phyloP scores from a whole-genome alignment of 2,113 vertebrate genomes.

The Coregonus clupeaformis region DNA sequence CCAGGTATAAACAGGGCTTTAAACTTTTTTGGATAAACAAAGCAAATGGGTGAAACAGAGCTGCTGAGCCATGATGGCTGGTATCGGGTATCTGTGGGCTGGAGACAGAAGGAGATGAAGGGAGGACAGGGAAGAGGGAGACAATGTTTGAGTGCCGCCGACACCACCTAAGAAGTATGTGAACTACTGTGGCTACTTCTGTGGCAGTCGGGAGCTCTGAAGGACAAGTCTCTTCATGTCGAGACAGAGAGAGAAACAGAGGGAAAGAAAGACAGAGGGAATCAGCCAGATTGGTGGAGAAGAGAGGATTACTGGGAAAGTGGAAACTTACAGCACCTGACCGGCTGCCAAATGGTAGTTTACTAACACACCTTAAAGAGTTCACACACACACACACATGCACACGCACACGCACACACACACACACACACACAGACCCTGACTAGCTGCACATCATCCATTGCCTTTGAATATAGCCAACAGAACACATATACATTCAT shows the following conservation, averaged over 20 bases:
- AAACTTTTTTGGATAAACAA: background rate
- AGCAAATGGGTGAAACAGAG: background rate
- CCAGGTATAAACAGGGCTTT: too few species aligned
- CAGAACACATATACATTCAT: too few species aligned
- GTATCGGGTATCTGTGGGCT: background rate
- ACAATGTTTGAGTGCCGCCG: background rate
- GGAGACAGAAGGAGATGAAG: background rate
- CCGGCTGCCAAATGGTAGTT: slow-evolving; percentile 5
- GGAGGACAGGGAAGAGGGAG: background rate
- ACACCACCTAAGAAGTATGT: background rate
- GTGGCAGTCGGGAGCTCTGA: background rate
- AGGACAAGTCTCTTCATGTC: background rate
- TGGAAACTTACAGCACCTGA: background rate
- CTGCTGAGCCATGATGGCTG: background rate
- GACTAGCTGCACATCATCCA: background rate
- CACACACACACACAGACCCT: background rate
- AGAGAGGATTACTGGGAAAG: background rate
- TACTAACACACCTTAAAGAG: too few species aligned
- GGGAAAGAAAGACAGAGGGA: background rate
- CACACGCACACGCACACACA: background rate
- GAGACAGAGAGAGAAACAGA: background rate
- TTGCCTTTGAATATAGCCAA: too few species aligned
- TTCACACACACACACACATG: background rate
- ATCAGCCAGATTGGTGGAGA: too few species aligned
- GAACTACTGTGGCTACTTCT: slow-evolving; percentile 2